phyloP scores from a whole-genome alignment of 2,113 vertebrate species.

The Callithrix jacchus region DNA sequence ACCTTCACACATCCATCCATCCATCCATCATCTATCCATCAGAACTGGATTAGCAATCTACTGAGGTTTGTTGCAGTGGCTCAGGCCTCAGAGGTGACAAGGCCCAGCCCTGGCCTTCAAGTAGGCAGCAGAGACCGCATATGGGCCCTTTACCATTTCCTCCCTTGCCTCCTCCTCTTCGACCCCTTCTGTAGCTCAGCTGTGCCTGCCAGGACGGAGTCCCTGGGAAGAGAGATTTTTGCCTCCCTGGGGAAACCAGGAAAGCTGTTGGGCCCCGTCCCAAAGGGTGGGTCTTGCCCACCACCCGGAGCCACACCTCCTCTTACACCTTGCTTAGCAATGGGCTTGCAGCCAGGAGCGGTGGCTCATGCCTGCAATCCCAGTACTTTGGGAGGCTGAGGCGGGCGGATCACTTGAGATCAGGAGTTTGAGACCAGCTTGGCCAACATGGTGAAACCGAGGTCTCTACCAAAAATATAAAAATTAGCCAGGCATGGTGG shows the following conservation, averaged over 20 bases:
- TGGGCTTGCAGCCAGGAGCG: accelerated
- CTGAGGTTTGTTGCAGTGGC: neutral
- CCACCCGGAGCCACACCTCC: neutral
- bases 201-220: neutral
- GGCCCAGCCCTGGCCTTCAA: neutral
- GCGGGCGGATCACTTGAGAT: neutral
- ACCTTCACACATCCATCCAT: accelerated
- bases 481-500: too few species aligned
- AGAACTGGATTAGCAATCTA: neutral
- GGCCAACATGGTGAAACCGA: too few species aligned
- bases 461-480: too few species aligned
- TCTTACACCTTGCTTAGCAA: neutral
- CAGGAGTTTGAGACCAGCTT: too few species aligned
- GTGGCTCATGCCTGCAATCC: too few species aligned
- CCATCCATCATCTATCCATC: neutral
- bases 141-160: neutral
- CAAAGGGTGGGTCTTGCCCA: too few species aligned
- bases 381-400: too few species aligned
- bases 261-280: neutral
- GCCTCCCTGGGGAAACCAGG: neutral
- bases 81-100: neutral
- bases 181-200: neutral
- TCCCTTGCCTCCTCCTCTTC: neutral
- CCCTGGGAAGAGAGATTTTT: too few species aligned
- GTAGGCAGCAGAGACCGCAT: neutral